A percentile compares a stretch with the other conserved stretches of the same genome.
Evolutionary conservation across 2,888 invertebrate genomes (phyloP).

Genomic region (Pterostichus niger): DNA sequence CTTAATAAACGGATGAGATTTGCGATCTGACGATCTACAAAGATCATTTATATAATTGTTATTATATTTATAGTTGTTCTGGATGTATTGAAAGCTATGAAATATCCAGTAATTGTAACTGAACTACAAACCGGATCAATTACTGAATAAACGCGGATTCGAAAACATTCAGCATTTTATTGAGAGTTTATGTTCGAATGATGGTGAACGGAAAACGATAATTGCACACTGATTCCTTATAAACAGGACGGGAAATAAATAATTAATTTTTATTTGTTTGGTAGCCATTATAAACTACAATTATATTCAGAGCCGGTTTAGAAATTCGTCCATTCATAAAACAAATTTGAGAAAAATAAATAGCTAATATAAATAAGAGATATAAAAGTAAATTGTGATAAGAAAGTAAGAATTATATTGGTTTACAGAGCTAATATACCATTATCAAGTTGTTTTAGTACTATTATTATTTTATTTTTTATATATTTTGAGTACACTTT

Average conservation of each 20-base stretch:
- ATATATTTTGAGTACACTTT: no score
- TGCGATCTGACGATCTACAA: background rate
- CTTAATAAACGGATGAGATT: background rate
- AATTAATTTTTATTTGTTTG: conserved; percentile 17
- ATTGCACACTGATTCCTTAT: conserved; percentile 27
- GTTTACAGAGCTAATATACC: no score
- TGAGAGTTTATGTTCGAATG: no score
- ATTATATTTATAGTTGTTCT: background rate
- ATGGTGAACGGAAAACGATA: conserved; percentile 40
- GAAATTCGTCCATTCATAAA: background rate
- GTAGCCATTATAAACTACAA: background rate
- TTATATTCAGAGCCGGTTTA: background rate
- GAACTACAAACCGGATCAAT: conserved; percentile 20
- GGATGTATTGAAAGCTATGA: background rate
- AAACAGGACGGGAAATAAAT: conserved; percentile 3
- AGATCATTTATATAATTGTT: conserved; percentile 5
- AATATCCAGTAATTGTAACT: background rate
- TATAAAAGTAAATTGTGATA: no score
- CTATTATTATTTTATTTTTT: no score
- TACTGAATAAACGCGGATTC: conserved; percentile 21
- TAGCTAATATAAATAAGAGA: no score
- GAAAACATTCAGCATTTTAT: conserved; percentile 26
- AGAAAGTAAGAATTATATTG: no score
- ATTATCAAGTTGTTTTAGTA: no score
- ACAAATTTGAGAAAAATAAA: no score